These are phyloP conservation scores for Diorhabda carinulata DNA, from an alignment of 1,140 invertebrate species.

Conservation along the genomic window DNA sequence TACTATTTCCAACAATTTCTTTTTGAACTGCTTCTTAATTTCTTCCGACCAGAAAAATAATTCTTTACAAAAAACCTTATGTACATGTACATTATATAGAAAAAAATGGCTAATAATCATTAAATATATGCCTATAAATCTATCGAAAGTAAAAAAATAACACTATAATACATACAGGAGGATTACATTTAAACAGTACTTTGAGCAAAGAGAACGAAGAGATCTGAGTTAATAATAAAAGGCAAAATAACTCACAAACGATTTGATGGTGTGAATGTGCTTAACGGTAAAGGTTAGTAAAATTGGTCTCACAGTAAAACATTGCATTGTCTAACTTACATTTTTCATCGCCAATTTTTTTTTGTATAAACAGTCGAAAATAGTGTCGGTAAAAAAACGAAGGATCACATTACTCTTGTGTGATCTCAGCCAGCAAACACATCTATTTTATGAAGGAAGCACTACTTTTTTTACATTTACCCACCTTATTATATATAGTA, in stretches of 20 bases:
- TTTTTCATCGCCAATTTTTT: neutral
- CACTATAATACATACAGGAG: neutral
- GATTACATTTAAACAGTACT: slow-evolving; percentile 1
- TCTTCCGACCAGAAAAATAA: no score
- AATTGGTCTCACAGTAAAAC: slow-evolving; percentile 2
- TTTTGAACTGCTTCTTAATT: no score
- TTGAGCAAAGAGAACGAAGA: neutral
- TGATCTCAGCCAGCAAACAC: neutral
- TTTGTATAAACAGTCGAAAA: neutral
- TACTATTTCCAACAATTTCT: no score
- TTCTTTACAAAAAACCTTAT: no score
- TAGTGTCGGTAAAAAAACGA: neutral
- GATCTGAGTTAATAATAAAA: neutral
- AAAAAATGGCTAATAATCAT: no score
- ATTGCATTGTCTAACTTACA: slow-evolving; percentile 2
- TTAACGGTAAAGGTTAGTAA: slow-evolving; percentile 1
- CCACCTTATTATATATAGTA: no score
- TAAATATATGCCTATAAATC: no score
- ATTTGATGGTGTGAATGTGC: slow-evolving; percentile 2
- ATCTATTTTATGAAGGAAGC: neutral
- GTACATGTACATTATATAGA: no score
- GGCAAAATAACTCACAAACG: neutral
- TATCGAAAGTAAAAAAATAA: neutral
- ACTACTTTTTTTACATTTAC: neutral
- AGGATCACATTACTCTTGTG: neutral